Evolutionary conservation across 2,797 vertebrate species (phyloP), one percentile per base, ranked within the genome.

Genomic region (Phoxinus dragarum): DNA sequence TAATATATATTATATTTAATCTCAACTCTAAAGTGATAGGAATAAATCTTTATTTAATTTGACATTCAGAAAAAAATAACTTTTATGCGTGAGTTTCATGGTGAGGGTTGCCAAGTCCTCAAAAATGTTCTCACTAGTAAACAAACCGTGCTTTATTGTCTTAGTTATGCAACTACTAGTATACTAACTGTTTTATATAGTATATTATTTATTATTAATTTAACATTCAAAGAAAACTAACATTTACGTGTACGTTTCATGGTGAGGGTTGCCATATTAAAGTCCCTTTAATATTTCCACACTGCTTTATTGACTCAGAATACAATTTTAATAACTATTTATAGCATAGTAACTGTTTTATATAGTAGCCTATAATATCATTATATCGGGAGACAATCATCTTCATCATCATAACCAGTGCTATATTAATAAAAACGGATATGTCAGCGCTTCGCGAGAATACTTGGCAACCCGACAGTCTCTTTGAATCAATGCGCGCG

Each of bases 401-500:
- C 23, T 31, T 31, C 9, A 31, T 44, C 44, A 6, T 44, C 44
- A 31, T 42, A 19, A 64, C 8, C 6, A 49, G 11, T 16, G 17
- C 0, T n/a, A n/a, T 36, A 1, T 67, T 34, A 47, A 34, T 36
- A 16, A 4, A 19, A 16, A 21, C 6, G 14, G 5, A 31, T 31
- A 12, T 5, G 17, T 36, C 12, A 12, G 16, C 2, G 17, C 34
- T 52, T 17, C 4, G 2, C 7, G 4, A 1, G 6, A 27, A 47
- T 59, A 88, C 61, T 9, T 89, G 89, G 89, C 89, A 90, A 90
- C 89, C 84, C 59, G 61, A 4, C 0, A 2, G 27, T 34, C 47
- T 5, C 2, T 72, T 82, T 23, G 52, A 66, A 82, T 31, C 47
- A 17, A 17, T 49, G 17, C 17, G 77, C 47, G 89, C 89, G 89